These are phyloP conservation scores for Empis livida DNA, from an alignment of 2,888 invertebrate genomes.

Conservation along the genomic window DNA sequence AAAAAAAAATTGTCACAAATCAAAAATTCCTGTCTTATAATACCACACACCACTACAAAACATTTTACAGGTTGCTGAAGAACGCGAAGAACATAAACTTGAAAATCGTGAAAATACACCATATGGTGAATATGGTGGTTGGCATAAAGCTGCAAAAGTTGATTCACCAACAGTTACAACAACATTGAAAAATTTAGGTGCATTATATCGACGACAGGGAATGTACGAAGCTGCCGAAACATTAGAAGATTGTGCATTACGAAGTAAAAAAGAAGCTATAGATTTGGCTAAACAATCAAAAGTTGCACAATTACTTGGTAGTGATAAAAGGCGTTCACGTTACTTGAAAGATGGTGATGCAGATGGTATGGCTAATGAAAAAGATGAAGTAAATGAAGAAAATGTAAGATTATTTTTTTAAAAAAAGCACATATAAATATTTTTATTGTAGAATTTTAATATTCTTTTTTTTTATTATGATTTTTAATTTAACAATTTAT, in stretches of 20 bases:
- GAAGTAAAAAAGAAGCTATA: constrained; percentile 91
- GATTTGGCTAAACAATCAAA: constrained; percentile 90
- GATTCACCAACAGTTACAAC: constrained; percentile 96
- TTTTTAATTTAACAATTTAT: too few species aligned
- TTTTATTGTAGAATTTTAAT: too few species aligned
- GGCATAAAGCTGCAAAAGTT: constrained; percentile 98
- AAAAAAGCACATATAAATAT: too few species aligned
- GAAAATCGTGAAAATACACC: constrained; percentile 79
- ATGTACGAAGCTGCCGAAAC: constrained; percentile 99
- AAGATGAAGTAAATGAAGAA: constrained; percentile 26
- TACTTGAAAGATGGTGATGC: constrained; percentile 32
- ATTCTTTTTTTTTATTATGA: too few species aligned
- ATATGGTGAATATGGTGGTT: constrained; percentile 78
- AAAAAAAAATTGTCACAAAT: too few species aligned
- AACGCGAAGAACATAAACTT: constrained; percentile 91
- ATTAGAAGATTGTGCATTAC: constrained; percentile 92
- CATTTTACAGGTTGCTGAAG: constrained; percentile 84
- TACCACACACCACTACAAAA: not conserved
- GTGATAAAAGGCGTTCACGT: constrained; percentile 42
- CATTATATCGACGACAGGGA: constrained; percentile 94
- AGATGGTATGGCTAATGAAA: constrained; percentile 24
- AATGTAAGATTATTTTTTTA: too few species aligned
- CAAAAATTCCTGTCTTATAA: not conserved
- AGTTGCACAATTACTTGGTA: constrained; percentile 55
- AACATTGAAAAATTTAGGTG: constrained; percentile 95